These are phyloP conservation scores for Dasyurus viverrinus DNA, from an alignment of 2,113 vertebrate genomes.

Conservation along the genomic window DNA sequence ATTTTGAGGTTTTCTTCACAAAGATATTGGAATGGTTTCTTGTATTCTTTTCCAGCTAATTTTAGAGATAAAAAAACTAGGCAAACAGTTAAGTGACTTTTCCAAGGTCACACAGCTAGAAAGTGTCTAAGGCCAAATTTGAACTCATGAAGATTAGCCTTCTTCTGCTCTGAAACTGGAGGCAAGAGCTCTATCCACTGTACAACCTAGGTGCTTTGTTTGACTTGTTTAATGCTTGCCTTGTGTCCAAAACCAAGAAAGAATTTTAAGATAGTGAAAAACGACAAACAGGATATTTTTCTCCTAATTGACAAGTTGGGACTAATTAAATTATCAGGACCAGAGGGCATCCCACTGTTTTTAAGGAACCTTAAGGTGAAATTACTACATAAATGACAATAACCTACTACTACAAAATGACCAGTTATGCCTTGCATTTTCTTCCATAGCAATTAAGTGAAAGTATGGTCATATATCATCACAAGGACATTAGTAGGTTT, in stretches of 20 bases:
- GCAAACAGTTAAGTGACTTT: no score
- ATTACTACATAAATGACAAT: background rate
- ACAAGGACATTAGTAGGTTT: background rate
- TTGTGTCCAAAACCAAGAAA: background rate
- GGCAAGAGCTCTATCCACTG: no score
- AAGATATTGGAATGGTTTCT: no score
- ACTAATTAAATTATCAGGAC: background rate
- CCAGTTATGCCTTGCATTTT: background rate
- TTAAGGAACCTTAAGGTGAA: background rate
- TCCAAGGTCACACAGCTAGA: no score
- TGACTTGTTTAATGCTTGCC: background rate
- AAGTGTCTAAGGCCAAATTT: no score
- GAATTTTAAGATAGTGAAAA: background rate
- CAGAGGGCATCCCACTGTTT: background rate
- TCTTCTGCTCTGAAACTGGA: no score
- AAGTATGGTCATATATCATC: background rate
- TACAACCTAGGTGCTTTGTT: background rate
- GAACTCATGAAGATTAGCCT: no score
- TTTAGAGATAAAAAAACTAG: no score
- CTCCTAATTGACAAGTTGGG: background rate
- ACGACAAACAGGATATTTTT: background rate
- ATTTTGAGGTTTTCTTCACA: no score
- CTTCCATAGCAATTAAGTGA: background rate
- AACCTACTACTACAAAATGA: background rate
- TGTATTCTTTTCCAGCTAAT: no score